A percentile compares a stretch with the other conserved stretches of the same genome.
phyloP scores from a whole-genome alignment of 2,888 invertebrate species.

The Drosophila recens region DNA sequence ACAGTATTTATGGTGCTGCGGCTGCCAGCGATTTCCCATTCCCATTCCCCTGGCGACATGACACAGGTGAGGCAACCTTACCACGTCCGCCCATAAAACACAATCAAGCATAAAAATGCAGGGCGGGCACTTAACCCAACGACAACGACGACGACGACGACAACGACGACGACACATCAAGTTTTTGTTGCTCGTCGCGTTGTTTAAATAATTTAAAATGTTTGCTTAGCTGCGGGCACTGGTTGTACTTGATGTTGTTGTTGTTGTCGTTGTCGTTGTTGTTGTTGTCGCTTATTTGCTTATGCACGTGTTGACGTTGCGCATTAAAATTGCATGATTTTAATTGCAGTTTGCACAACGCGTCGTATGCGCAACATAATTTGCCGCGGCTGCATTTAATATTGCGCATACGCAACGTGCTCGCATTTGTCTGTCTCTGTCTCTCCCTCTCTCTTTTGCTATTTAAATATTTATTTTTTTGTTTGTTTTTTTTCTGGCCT shows the following conservation, averaged over 20 bases:
- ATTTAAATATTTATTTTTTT: conserved; percentile 62
- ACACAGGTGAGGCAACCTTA: conserved; percentile 16
- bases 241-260: conserved; percentile 23
- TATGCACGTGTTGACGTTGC: conserved; percentile 73
- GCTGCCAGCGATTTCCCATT: conserved; percentile 43
- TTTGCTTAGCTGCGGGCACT: conserved; percentile 71
- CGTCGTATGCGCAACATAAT: conserved; percentile 52
- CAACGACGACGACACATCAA: conserved; percentile 58
- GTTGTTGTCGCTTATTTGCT: conserved; percentile 67
- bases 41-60: conserved; percentile 6
- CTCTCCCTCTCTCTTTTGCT: not conserved
- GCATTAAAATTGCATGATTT: conserved; percentile 82
- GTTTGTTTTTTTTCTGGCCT: conserved; percentile 39
- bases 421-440: not conserved
- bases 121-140: conserved; percentile 74
- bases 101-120: conserved; percentile 79
- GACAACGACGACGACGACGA: conserved; percentile 28
- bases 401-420: conserved; percentile 70
- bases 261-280: conserved; percentile 24
- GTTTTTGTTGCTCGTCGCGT: conserved; percentile 51
- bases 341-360: conserved; percentile 78
- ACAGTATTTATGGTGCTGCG: conserved; percentile 76
- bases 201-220: conserved; percentile 80
- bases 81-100: conserved; percentile 72
- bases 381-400: conserved; percentile 65